Base-by-base conservation (phyloP, 1,140 invertebrate species). In the Drosophila nikananu region DNA sequence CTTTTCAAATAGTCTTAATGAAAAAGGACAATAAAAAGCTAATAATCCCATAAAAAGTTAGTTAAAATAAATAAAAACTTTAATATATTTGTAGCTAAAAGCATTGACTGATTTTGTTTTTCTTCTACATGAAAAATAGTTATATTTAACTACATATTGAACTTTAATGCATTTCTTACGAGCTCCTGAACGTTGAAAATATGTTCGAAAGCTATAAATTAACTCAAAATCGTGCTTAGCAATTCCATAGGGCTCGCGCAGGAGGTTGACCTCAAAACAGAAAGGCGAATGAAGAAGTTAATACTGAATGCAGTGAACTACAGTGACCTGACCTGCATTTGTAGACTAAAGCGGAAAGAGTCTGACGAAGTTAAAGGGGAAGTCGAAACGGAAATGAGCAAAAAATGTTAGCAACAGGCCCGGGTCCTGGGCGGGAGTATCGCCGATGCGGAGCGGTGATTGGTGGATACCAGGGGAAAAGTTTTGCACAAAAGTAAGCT, bases 341-440 rank as follows among this genome's bases (percentile, higher is more conserved):
- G 42, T 57, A 23, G 67, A 32, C 51, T 70, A 42, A 13, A 79
- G 78, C 64, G 72, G 51, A 64, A 58, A 77, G 61, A 72, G 48
- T 75, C 58, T 67, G 66, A 77, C 74, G 68, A 81, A 57, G 73
- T 66, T 46, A 44, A 64, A 80, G 80, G 76, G 55, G 70, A 55
- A 86, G 76, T 76, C 64, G 60, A 70, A 86, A 80, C 67, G 83
- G 80, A 86, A 86, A 87, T 83, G 77, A 83, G 77, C 64, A 74
- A 80, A 87, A 64, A 86, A 80, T 77, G 46, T 51, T 75, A 75
- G 73, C 52, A 77, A 59, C 55, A 60, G 59, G 51, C 19, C 8
- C 25, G 13, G 23, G 21, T 12, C 12, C 37, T 9, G 35, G 25
- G 44, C 35, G 52, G 17, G 30, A 37, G 27, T 12, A 49, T 64